Evolutionary conservation across 1,140 invertebrate genomes (phyloP).

Genomic region (Drosophila leontia): DNA sequence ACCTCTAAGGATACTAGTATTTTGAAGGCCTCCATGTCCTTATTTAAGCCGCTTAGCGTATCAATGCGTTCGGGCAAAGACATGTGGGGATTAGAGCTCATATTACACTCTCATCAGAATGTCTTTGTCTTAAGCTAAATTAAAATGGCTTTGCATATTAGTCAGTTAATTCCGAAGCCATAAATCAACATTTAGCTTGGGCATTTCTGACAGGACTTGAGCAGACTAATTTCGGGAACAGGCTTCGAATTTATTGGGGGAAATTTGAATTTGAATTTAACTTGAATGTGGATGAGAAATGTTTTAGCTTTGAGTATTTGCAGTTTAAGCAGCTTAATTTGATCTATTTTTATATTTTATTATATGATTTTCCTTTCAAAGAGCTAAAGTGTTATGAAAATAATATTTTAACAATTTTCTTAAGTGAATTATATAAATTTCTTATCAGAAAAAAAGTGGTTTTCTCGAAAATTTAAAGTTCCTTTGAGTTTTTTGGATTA

Average conservation of each 20-base stretch:
- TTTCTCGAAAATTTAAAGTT: background rate
- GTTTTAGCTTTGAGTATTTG: background rate
- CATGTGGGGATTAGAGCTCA: slow-evolving; percentile 8
- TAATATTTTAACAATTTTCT: too few relatives aligned
- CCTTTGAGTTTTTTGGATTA: background rate
- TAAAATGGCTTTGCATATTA: slow-evolving; percentile 28
- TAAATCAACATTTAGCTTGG: slow-evolving; percentile 35
- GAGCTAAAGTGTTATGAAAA: too few relatives aligned
- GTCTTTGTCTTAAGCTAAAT: slow-evolving; percentile 21
- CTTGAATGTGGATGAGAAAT: background rate
- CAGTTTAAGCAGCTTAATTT: too few relatives aligned
- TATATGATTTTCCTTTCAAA: background rate
- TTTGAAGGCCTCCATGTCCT: background rate
- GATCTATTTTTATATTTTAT: background rate
- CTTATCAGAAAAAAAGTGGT: background rate
- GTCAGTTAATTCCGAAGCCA: slow-evolving; percentile 37
- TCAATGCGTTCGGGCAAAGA: slow-evolving; percentile 4
- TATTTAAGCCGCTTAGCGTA: slow-evolving; percentile 33
- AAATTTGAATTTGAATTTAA: background rate
- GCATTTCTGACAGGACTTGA: slow-evolving; percentile 15
- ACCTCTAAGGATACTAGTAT: slow-evolving; percentile 2
- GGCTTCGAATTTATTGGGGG: too few relatives aligned
- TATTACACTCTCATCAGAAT: slow-evolving; percentile 14
- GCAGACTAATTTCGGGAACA: slow-evolving; percentile 13
- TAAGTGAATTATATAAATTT: background rate